A percentile compares a stretch with the other conserved stretches of the same genome.
Conservation (phyloP, 2,888 invertebrate species). For the Acrobasis consociella region DNA sequence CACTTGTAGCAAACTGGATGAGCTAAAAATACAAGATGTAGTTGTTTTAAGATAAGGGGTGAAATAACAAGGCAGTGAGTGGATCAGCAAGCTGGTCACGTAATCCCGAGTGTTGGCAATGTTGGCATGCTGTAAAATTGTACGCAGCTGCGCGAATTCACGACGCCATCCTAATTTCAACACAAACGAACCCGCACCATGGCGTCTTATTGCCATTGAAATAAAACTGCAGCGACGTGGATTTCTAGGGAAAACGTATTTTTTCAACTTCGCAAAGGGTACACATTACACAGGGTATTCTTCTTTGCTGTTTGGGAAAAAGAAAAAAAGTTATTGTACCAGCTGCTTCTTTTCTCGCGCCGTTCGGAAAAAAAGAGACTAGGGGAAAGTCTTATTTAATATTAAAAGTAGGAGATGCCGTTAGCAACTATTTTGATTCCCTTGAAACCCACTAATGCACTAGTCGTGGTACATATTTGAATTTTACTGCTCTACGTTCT, state of each 20-base stretch:
- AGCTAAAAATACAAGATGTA: conserved; percentile 14
- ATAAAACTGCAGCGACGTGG: not conserved
- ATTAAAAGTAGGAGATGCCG: no score
- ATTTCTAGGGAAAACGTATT: not conserved
- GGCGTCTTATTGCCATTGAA: conserved; percentile 33
- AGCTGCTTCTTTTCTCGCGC: no score
- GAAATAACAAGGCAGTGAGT: not conserved
- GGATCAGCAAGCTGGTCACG: conserved; percentile 30
- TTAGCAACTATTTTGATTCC: no score
- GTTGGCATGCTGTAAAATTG: conserved; percentile 62
- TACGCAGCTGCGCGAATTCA: conserved; percentile 59
- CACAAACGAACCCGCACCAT: conserved; percentile 47
- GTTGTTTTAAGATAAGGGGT: conserved; percentile 13
- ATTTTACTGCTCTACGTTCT: no score
- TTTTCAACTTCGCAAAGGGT: not conserved
- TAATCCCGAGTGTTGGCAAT: conserved; percentile 46
- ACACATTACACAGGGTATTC: no score
- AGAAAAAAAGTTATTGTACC: no score
- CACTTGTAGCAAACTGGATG: not conserved
- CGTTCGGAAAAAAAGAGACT: no score
- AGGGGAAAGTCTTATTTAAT: no score
- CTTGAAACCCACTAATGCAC: no score
- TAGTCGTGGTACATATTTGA: no score
- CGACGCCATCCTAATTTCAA: conserved; percentile 52
- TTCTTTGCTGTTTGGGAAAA: no score